Evolutionary conservation across 2,888 invertebrate species (phyloP).

Genomic region (Synergus gifuensis): DNA sequence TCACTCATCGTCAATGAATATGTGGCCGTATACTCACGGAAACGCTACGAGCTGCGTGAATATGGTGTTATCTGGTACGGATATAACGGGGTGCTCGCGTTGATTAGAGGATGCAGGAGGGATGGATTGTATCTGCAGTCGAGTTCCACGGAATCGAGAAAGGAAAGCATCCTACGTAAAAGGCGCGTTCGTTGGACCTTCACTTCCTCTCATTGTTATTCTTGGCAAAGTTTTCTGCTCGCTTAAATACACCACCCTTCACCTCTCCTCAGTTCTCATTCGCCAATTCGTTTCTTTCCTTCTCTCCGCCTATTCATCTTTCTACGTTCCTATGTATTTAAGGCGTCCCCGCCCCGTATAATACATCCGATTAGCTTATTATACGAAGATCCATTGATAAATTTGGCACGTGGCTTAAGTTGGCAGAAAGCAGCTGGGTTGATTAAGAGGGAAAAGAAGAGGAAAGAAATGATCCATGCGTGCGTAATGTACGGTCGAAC

Average conservation of each 20-base stretch:
- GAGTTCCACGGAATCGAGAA: conserved; percentile 65
- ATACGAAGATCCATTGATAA: conserved; percentile 74
- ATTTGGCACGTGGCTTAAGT: conserved; percentile 65
- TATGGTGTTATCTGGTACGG: conserved; percentile 63
- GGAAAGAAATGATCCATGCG: conserved; percentile 53
- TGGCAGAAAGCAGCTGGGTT: conserved; percentile 60
- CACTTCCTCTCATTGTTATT: conserved; percentile 76
- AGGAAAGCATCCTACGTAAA: conserved; percentile 62
- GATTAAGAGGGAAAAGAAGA: conserved; percentile 40
- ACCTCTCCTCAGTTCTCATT: conserved; percentile 26
- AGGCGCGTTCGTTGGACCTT: conserved; percentile 75
- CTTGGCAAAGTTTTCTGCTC: conserved; percentile 55
- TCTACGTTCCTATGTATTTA: conserved; percentile 28
- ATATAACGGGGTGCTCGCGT: conserved; percentile 62
- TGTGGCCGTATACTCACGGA: conserved; percentile 13
- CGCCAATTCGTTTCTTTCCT: conserved; percentile 18
- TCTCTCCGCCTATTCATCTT: conserved; percentile 14
- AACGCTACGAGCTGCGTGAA: conserved; percentile 26
- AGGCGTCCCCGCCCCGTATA: conserved; percentile 52
- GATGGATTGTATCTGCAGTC: conserved; percentile 61
- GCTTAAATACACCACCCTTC: conserved; percentile 56
- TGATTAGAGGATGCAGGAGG: conserved; percentile 64
- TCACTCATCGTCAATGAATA: conserved; percentile 20
- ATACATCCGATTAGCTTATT: conserved; percentile 74
- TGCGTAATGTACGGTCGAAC: conserved; percentile 62